These are phyloP conservation scores for Orycteropus afer DNA, from an alignment of 2,113 vertebrate species.

Conservation along the genomic window DNA sequence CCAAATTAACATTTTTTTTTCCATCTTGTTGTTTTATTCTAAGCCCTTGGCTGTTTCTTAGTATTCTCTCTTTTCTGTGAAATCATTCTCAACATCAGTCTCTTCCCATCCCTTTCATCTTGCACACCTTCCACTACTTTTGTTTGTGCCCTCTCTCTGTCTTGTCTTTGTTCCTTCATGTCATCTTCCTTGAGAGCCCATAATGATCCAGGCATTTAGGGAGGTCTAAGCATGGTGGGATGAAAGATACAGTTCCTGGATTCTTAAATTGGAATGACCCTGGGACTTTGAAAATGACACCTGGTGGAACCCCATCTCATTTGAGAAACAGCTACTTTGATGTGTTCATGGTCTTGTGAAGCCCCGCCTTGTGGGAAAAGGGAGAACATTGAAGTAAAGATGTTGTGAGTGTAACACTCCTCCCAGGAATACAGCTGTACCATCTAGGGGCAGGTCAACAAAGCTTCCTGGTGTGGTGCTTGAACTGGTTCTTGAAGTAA, in stretches of 20 bases:
- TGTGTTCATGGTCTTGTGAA: not conserved
- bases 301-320: not conserved
- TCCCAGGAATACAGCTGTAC: not conserved
- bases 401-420: not conserved
- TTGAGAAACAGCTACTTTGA: not conserved
- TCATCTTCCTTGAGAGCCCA: not conserved
- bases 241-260: not conserved
- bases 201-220: not conserved
- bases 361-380: not conserved
- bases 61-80: not conserved
- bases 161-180: not conserved
- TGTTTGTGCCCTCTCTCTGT: not conserved
- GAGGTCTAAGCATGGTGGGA: not conserved
- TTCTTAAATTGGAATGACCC: slow-evolving; percentile 4
- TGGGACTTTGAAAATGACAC: not conserved
- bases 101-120: not conserved
- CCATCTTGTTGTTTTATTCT: not conserved
- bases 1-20: slow-evolving; percentile 17
- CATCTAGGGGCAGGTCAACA: not conserved
- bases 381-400: not conserved
- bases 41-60: not conserved
- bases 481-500: not conserved
- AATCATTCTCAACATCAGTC: not conserved
- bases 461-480: not conserved
- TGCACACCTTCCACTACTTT: not conserved